Evolutionary conservation across 2,888 invertebrate genomes (phyloP).

Genomic region (Empis stercorea): DNA sequence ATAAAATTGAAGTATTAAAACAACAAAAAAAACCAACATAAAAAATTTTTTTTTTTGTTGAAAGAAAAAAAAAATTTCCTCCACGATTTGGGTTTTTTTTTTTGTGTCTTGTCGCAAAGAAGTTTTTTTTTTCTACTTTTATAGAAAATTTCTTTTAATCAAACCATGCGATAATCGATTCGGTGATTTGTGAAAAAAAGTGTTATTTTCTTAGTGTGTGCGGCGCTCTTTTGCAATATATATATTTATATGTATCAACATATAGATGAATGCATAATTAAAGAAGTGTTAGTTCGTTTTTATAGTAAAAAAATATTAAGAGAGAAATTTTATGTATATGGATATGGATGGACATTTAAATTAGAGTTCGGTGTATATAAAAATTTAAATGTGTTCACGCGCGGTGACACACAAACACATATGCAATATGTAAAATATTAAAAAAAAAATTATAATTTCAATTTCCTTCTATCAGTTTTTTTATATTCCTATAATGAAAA

Average conservation of each 20-base stretch:
- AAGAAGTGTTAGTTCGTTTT: too few species aligned
- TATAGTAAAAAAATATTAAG: too few species aligned
- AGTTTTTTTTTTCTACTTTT: too few species aligned
- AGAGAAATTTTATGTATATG: too few species aligned
- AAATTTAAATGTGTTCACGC: constrained; percentile 12
- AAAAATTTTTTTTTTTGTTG: too few species aligned
- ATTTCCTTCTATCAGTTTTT: constrained; percentile 2
- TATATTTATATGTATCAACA: too few species aligned
- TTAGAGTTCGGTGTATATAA: neutral
- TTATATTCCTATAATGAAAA: neutral
- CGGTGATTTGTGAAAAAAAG: neutral
- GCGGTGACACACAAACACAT: constrained; percentile 20
- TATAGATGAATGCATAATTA: too few species aligned
- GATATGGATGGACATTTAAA: too few species aligned
- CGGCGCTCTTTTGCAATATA: too few species aligned
- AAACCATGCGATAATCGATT: constrained; percentile 11
- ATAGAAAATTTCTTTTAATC: neutral
- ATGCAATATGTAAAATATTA: constrained; percentile 14
- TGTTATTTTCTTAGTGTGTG: constrained; percentile 3
- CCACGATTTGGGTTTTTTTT: neutral
- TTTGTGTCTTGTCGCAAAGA: too few species aligned
- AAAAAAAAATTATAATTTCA: too few species aligned
- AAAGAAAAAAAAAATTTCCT: neutral
- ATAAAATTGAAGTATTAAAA: too few species aligned
- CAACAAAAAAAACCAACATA: neutral